Evolutionary conservation across 2,113 vertebrate genomes (phyloP).

Genomic region (Archilochus colubris): DNA sequence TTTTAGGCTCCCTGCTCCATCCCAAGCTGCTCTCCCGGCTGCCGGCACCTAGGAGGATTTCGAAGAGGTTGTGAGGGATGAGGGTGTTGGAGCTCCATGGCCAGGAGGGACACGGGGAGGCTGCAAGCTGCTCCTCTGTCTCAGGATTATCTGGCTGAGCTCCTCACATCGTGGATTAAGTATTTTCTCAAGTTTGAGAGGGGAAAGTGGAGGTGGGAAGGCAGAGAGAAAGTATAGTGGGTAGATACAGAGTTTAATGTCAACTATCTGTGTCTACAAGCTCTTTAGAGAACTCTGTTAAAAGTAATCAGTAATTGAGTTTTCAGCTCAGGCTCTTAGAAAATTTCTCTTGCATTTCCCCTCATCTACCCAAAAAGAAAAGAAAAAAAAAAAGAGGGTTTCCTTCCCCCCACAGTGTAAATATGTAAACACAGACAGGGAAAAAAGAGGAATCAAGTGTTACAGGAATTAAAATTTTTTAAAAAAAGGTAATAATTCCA

Average conservation of each 20-base stretch:
- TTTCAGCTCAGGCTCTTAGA: not conserved
- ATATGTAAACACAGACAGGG: not conserved
- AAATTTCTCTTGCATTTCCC: not conserved
- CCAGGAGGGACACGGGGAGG: fast-evolving
- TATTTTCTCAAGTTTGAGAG: not conserved
- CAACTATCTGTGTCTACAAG: not conserved
- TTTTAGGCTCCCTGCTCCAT: constrained; percentile 73
- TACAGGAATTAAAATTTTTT: not conserved
- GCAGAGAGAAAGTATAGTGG: not conserved
- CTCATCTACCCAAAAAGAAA: not conserved
- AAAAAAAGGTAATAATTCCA: fast-evolving
- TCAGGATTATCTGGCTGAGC: not conserved
- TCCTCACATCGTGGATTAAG: not conserved
- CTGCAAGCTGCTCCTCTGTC: not conserved
- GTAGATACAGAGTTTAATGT: not conserved
- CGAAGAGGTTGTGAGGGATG: not conserved
- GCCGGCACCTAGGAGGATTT: constrained; percentile 4
- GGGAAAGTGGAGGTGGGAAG: not conserved
- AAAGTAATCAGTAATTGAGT: not conserved
- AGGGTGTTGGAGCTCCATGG: not conserved
- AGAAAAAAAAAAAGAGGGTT: not conserved
- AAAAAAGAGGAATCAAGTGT: not conserved
- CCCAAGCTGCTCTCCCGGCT: constrained; percentile 7
- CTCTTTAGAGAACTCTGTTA: not conserved
- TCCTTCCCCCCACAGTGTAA: not conserved